These are phyloP conservation scores for Homarus gammarus DNA, from an alignment of 2,888 invertebrate species.

Conservation along the genomic window DNA sequence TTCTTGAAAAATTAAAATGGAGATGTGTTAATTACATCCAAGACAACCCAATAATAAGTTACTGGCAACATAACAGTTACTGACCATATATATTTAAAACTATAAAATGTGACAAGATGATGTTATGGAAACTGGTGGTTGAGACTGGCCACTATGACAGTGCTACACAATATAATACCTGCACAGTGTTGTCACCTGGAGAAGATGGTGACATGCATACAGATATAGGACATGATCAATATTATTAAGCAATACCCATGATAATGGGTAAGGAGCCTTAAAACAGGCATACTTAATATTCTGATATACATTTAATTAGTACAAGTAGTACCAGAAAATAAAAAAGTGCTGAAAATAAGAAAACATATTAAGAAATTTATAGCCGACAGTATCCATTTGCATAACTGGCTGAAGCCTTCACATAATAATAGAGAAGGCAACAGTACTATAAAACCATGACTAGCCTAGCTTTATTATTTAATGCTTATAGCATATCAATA, in stretches of 20 bases:
- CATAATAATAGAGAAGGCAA: constrained; percentile 1
- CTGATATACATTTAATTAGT: constrained; percentile 23
- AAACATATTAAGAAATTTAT: constrained; percentile 9
- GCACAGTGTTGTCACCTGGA: neutral
- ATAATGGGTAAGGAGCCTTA: constrained; percentile 40
- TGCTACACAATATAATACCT: neutral
- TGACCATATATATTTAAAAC: neutral
- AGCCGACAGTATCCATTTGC: constrained; percentile 27
- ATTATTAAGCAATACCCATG: constrained; percentile 19
- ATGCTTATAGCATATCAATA: constrained; percentile 18
- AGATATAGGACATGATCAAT: constrained; percentile 2
- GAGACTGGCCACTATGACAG: neutral
- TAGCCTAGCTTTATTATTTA: constrained; percentile 41
- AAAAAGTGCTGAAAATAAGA: neutral
- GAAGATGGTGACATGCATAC: neutral
- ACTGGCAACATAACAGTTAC: neutral
- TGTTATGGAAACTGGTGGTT: neutral
- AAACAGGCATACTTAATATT: constrained; percentile 55
- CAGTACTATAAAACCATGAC: constrained; percentile 37
- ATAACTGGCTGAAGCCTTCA: constrained; percentile 29
- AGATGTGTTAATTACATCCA: neutral
- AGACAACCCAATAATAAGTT: neutral
- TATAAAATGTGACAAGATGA: neutral
- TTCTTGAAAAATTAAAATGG: too few species aligned
- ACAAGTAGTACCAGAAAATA: constrained; percentile 25